Evolutionary conservation across 2,888 invertebrate genomes (phyloP).

Genomic region (Priocnemis perturbator): DNA sequence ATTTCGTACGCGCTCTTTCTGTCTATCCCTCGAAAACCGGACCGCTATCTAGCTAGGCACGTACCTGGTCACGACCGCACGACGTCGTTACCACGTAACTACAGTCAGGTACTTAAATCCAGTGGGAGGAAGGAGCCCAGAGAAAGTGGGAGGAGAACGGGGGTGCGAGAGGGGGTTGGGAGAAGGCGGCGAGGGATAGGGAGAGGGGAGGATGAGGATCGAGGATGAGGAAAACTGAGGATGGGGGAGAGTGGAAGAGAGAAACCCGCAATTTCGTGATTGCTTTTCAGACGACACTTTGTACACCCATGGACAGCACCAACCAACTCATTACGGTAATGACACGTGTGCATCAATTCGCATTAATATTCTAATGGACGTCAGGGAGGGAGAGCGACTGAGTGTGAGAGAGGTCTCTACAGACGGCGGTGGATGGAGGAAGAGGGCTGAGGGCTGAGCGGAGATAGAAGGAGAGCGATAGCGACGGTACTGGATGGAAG

Average conservation of each 20-base stretch:
- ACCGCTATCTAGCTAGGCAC: conserved; percentile 13
- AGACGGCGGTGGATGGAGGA: conserved; percentile 25
- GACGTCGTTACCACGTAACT: conserved; percentile 24
- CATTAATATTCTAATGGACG: conserved; percentile 74
- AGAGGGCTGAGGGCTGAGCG: conserved; percentile 18
- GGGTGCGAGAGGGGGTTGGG: conserved; percentile 12
- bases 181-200: not conserved
- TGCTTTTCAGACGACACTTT: conserved; percentile 71
- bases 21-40: not conserved
- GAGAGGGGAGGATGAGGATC: no score
- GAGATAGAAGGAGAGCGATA: conserved; percentile 22
- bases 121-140: conserved; percentile 12
- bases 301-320: conserved; percentile 63
- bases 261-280: conserved; percentile 72
- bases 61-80: conserved; percentile 23
- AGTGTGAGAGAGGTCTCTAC: conserved; percentile 17
- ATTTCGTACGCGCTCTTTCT: not conserved
- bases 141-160: conserved; percentile 16
- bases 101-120: conserved; percentile 60
- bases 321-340: conserved; percentile 74
- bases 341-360: conserved; percentile 74
- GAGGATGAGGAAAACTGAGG: conserved; percentile 15
- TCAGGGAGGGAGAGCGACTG: conserved; percentile 38
- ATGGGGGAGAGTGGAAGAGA: conserved; percentile 43
- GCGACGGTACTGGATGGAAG: conserved; percentile 26